Conservation (phyloP, 1,140 invertebrate genomes). For the Drosophila pandora region DNA sequence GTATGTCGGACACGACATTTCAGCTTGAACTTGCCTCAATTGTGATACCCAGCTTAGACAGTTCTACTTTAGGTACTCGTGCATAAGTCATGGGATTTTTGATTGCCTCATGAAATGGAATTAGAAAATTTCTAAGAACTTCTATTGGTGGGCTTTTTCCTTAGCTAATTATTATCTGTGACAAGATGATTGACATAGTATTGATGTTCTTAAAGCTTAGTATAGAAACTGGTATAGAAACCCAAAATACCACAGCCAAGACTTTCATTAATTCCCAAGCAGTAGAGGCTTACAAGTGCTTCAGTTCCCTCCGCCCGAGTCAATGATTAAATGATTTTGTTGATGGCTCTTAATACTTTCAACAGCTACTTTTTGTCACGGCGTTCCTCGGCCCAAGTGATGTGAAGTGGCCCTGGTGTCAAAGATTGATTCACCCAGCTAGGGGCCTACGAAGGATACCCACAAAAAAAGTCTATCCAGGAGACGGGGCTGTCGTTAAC, state of each 20-base stretch:
- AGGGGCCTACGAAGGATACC: constrained; percentile 9
- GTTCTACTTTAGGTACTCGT: constrained; percentile 13
- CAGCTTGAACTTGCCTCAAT: constrained; percentile 51
- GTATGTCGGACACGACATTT: constrained; percentile 22
- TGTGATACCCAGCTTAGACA: constrained; percentile 25
- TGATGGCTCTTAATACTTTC: constrained; percentile 41
- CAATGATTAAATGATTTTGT: constrained; percentile 44
- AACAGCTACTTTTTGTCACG: constrained; percentile 43
- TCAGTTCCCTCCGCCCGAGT: constrained; percentile 5
- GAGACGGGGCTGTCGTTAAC: constrained; percentile 37
- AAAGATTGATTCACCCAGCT: constrained; percentile 39
- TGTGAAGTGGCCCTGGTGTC: constrained; percentile 18
- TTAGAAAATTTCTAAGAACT: constrained; percentile 8
- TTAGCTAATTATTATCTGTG: not conserved
- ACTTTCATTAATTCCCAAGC: constrained; percentile 5
- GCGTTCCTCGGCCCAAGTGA: constrained; percentile 26
- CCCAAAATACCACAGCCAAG: not conserved
- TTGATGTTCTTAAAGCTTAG: no score
- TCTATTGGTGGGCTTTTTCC: not conserved
- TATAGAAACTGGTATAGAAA: no score
- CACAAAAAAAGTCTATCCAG: constrained; percentile 4
- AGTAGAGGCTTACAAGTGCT: no score
- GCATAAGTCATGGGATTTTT: constrained; percentile 36
- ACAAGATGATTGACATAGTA: no score
- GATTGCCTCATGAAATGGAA: constrained; percentile 21